Conservation (phyloP, 2,888 invertebrate species). For the Epistrophe grossulariae region DNA sequence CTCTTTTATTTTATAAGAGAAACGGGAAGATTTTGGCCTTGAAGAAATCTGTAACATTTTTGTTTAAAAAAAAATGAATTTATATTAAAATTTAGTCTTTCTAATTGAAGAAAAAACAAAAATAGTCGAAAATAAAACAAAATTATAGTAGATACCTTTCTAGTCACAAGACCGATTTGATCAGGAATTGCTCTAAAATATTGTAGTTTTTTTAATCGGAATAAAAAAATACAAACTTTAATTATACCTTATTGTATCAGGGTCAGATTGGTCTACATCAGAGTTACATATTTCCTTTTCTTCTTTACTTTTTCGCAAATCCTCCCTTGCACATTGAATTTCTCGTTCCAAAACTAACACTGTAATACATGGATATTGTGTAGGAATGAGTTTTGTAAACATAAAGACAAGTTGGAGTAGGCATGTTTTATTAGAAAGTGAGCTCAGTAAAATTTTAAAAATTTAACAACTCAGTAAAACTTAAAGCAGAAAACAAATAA, state of each 20-base stretch:
- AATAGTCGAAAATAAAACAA: neutral
- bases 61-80: neutral
- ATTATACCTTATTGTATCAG: conserved; percentile 54
- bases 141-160: too few relatives aligned
- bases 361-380: conserved; percentile 49
- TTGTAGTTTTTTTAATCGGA: neutral
- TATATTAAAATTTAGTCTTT: neutral
- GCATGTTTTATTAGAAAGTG: too few relatives aligned
- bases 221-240: neutral
- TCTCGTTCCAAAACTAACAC: conserved; percentile 81
- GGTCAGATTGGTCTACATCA: conserved; percentile 31
- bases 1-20: conserved; percentile 9
- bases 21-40: neutral
- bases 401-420: too few relatives aligned
- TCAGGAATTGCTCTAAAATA: conserved; percentile 32
- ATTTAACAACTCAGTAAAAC: too few relatives aligned
- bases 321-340: conserved; percentile 79
- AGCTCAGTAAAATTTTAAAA: too few relatives aligned
- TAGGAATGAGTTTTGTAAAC: too few relatives aligned
- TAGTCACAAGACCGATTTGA: neutral
- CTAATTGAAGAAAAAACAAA: neutral
- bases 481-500: too few relatives aligned
- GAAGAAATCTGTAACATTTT: conserved; percentile 6
- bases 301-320: conserved; percentile 78
- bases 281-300: neutral